Evolutionary conservation across 1,140 invertebrate genomes (phyloP).

Genomic region (Anastatus disparis): DNA sequence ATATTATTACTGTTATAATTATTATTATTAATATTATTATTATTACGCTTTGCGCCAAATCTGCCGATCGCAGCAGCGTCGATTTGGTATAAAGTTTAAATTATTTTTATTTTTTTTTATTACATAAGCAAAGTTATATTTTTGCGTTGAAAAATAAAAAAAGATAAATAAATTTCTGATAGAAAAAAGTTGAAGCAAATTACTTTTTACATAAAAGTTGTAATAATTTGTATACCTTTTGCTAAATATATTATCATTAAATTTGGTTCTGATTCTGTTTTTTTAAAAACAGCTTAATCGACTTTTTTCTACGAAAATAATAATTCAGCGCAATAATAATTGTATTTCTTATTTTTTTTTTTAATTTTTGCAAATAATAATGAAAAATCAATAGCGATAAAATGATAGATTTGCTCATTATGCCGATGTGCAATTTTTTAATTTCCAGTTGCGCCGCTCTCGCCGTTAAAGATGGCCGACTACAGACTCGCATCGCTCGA

Average conservation of each 20-base stretch:
- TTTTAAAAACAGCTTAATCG: no score
- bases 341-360: no score
- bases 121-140: background rate
- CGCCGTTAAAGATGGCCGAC: constrained; percentile 75
- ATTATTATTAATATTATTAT: no score
- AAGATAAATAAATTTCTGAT: background rate
- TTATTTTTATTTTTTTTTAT: background rate
- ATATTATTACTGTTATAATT: background rate
- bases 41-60: constrained; percentile 18
- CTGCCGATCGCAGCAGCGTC: background rate
- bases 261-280: no score
- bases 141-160: background rate
- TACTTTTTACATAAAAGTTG: no score
- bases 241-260: no score
- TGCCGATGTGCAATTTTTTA: constrained; percentile 46
- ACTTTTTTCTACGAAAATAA: no score
- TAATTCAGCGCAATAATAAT: no score
- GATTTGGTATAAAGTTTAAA: constrained; percentile 1
- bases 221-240: no score
- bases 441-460: constrained; percentile 76
- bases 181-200: background rate
- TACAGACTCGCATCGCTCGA: constrained; percentile 72
- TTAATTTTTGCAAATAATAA: background rate
- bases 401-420: constrained; percentile 16
- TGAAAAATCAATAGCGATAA: no score